These are phyloP conservation scores for Sesamia inferens DNA, from an alignment of 2,888 invertebrate genomes.

Conservation along the genomic window DNA sequence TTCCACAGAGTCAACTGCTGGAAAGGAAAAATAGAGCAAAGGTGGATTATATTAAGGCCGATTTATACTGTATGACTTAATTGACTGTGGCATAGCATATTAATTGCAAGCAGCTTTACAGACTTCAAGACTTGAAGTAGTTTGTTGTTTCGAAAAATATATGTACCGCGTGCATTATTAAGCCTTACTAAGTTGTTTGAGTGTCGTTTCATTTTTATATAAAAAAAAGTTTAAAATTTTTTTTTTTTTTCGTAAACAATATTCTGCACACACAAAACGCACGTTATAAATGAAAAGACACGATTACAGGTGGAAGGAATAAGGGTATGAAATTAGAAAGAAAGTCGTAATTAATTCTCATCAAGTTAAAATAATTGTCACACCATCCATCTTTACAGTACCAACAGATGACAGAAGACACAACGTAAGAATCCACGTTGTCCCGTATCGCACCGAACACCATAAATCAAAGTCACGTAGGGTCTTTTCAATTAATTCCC, in stretches of 20 bases:
- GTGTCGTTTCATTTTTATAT: no score
- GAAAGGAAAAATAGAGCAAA: not conserved
- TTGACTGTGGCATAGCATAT: not conserved
- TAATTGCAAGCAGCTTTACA: not conserved
- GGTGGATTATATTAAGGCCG: not conserved
- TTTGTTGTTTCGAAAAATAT: not conserved
- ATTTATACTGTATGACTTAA: not conserved
- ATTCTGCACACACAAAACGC: no score
- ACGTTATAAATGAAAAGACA: no score
- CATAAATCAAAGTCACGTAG: slow-evolving; percentile 72
- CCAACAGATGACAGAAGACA: slow-evolving; percentile 56
- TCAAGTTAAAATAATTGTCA: slow-evolving; percentile 42
- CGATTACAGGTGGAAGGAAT: not conserved
- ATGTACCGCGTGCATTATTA: not conserved
- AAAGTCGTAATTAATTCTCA: not conserved
- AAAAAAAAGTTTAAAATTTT: no score
- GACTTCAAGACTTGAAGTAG: not conserved
- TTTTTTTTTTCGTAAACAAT: no score
- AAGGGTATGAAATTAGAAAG: no score
- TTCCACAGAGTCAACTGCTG: not conserved
- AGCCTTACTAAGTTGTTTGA: not conserved
- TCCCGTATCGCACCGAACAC: slow-evolving; percentile 44
- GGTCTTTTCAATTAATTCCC: slow-evolving; percentile 74
- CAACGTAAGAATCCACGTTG: slow-evolving; percentile 54
- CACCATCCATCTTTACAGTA: slow-evolving; percentile 51